Conservation (phyloP, 2,888 invertebrate species). For the Galeopsomyia nigrocyanea region DNA sequence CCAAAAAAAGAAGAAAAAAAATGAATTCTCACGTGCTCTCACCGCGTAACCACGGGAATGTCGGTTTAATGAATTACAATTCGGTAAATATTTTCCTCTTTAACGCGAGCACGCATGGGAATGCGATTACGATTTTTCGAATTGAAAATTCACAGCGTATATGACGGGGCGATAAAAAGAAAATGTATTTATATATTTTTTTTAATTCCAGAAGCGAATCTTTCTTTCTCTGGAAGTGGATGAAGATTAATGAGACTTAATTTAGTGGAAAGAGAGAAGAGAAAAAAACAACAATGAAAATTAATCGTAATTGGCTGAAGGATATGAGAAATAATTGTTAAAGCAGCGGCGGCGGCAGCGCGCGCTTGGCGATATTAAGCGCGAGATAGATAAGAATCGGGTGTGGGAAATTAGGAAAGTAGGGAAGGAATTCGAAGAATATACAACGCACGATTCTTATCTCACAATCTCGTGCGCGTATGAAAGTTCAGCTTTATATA, state of each 20-base stretch:
- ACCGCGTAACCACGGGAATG: background rate
- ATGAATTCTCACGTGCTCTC: conserved; percentile 23
- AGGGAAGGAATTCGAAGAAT: conserved; percentile 33
- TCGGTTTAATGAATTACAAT: background rate
- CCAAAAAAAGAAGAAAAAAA: conserved; percentile 1
- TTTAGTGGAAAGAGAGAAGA: background rate
- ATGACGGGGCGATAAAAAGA: no score
- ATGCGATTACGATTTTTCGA: no score
- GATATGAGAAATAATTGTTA: conserved; percentile 28
- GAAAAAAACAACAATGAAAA: conserved; percentile 17
- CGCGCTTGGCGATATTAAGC: no score
- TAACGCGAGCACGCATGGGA: background rate
- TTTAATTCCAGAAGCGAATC: no score
- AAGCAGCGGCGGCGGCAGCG: no score
- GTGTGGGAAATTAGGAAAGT: conserved; percentile 36
- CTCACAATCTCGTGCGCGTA: background rate
- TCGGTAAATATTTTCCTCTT: conserved; percentile 10
- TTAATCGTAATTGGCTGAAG: conserved; percentile 32
- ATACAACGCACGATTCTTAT: conserved; percentile 17
- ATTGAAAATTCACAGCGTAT: no score
- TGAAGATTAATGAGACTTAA: no score
- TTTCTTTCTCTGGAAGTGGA: no score
- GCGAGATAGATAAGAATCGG: conserved; percentile 23
- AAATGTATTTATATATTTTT: no score
- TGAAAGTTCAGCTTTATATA: conserved; percentile 13